A percentile compares a stretch with the other conserved stretches of the same genome.
Conservation (phyloP, 2,888 invertebrate species). For the Crocallis elinguaria region DNA sequence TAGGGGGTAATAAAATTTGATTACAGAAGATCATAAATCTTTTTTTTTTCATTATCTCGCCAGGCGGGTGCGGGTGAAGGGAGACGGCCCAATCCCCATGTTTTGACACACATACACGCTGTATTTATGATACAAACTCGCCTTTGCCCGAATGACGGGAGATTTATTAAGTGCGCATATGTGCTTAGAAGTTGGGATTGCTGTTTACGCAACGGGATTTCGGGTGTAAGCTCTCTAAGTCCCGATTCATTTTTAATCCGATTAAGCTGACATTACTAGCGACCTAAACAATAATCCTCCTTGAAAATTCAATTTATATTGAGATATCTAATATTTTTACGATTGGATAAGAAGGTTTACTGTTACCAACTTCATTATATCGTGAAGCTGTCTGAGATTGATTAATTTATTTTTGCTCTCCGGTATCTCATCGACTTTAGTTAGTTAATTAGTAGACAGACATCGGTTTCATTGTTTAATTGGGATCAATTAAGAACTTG, state of each 20-base stretch:
- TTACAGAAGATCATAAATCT: conserved; percentile 83
- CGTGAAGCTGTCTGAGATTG: conserved; percentile 28
- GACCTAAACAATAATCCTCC: conserved; percentile 14
- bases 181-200: conserved; percentile 74
- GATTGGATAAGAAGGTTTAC: neutral
- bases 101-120: conserved; percentile 80
- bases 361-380: neutral
- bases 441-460: conserved; percentile 44
- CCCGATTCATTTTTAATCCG: conserved; percentile 48
- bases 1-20: conserved; percentile 79
- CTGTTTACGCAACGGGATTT: conserved; percentile 60
- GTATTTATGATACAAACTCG: conserved; percentile 77
- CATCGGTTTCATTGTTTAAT: conserved; percentile 58
- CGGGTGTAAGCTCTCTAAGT: conserved; percentile 51
- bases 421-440: conserved; percentile 21
- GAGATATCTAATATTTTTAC: conserved; percentile 3
- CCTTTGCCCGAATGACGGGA: conserved; percentile 69
- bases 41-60: conserved; percentile 82
- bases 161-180: conserved; percentile 82
- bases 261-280: conserved; percentile 37
- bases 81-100: conserved; percentile 71
- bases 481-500: conserved; percentile 58
- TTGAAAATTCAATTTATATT: conserved; percentile 9
- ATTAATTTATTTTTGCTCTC: conserved; percentile 41
- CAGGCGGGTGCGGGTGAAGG: conserved; percentile 60